Conservation (phyloP, 2,113 vertebrate species). For the Chlamydotis undulata region DNA sequence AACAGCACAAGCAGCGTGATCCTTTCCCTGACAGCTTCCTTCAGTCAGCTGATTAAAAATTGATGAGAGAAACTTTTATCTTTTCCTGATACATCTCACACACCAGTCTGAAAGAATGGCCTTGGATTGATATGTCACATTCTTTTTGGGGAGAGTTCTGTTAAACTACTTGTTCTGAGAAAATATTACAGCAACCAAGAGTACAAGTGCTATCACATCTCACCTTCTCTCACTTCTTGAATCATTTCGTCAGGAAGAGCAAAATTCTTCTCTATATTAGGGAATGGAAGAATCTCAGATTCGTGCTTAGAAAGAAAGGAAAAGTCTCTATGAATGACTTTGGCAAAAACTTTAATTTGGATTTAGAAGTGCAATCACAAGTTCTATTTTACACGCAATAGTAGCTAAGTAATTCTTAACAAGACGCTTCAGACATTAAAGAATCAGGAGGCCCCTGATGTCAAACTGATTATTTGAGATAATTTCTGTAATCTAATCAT, state of each 20-base stretch:
- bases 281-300: conserved; percentile 95
- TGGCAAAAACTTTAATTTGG: neutral
- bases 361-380: neutral
- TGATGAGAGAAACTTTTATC: neutral
- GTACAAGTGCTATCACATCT: neutral
- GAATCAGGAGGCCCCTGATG: neutral
- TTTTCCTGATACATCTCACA: neutral
- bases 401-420: neutral
- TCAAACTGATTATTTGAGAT: neutral
- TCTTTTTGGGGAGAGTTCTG: neutral
- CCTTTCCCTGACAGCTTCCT: neutral
- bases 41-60: neutral
- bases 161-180: neutral
- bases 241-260: conserved; percentile 95
- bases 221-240: conserved; percentile 97
- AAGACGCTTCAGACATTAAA: neutral
- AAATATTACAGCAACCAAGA: neutral
- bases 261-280: conserved; percentile 94
- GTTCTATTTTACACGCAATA: neutral
- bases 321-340: neutral
- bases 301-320: conserved; percentile 83
- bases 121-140: rapidly evolving
- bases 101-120: neutral
- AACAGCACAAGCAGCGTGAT: neutral
- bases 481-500: neutral